phyloP scores from a whole-genome alignment of 1,140 invertebrate genomes.

The Laupala kohalensis region DNA sequence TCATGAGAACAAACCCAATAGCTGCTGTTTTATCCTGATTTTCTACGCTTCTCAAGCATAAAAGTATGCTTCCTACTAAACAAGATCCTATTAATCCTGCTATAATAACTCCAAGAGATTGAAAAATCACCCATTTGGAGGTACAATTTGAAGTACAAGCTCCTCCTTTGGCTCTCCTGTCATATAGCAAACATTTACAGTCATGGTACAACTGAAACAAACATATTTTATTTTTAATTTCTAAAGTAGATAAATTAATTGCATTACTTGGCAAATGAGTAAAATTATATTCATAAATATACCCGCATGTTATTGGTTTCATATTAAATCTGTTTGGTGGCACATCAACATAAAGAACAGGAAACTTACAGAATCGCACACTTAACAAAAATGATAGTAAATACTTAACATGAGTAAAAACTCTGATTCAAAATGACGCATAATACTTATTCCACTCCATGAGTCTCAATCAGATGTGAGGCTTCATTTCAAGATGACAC shows the following conservation, averaged over 20 bases:
- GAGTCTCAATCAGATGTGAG: too few relatives aligned
- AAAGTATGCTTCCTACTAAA: not conserved
- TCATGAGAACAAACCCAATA: not conserved
- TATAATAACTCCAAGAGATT: not conserved
- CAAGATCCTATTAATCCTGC: not conserved
- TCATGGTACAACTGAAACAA: not conserved
- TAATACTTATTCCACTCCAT: too few relatives aligned
- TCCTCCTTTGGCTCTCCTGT: not conserved
- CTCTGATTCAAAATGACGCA: too few relatives aligned
- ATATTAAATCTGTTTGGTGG: too few relatives aligned
- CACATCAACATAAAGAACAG: too few relatives aligned
- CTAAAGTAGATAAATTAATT: not conserved
- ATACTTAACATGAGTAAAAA: too few relatives aligned
- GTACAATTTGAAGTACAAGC: not conserved
- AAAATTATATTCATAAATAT: too few relatives aligned
- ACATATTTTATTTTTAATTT: not conserved
- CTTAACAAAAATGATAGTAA: too few relatives aligned
- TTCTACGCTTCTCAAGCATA: not conserved
- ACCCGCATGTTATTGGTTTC: too few relatives aligned
- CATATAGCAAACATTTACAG: not conserved
- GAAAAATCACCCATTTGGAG: not conserved
- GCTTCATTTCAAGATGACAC: too few relatives aligned
- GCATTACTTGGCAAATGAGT: too few relatives aligned
- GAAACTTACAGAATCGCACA: too few relatives aligned
- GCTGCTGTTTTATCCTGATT: not conserved